Base-by-base conservation (phyloP, 1,140 invertebrate species). In the Euura saliciscinereae region DNA sequence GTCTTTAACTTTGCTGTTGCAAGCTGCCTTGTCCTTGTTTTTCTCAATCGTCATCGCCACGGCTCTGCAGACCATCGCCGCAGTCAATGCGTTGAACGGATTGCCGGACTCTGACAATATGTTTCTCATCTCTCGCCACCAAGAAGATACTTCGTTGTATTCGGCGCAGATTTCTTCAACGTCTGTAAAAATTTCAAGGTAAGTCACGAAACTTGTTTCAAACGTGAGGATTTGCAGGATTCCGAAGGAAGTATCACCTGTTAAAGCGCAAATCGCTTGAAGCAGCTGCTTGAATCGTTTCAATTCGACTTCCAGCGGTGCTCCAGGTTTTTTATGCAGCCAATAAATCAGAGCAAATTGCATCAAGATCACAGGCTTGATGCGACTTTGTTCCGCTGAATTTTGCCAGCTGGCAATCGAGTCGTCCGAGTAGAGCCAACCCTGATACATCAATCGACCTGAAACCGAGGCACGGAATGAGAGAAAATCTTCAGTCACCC, bases 111-210 rank as follows among this genome's bases (percentile, higher is more conserved):
- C 91, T 3, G 91, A 88, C 43, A 96, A 87, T 75, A 91, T 86
- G 72, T 90, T 89, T n/a, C 94, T 88, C 46, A 94, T 90, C 65
- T 90, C 87, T 78, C 90, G 89, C 94, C 95, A 96, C 92, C 94
- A 96, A 1, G 85, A 82, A 0, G 92, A 94, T 46, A 91, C 88
- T 75, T 91, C 89, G 81, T 92, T 92, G 74, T 94, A 93, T 65
- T 88, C 79, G 43, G 74, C 80, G 74, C 89, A 86, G 78, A 90
- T 82, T 75, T 87, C 77, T 70, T 87, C 84, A n/a, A 78, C 67
- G 71, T 80, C 85, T 84, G 51, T 28, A 51, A 42, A 78, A 42
- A 84, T 68, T 70, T 82, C 79, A 69, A 28, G 28, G 28, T 78
- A 85, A 69, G 85, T 78, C 28, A 71, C 6, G 46, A 4, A 43